Evolutionary conservation across 2,797 vertebrate species (phyloP), one percentile per base, ranked within the genome.

Genomic region (Philypnodon macrostomus): DNA sequence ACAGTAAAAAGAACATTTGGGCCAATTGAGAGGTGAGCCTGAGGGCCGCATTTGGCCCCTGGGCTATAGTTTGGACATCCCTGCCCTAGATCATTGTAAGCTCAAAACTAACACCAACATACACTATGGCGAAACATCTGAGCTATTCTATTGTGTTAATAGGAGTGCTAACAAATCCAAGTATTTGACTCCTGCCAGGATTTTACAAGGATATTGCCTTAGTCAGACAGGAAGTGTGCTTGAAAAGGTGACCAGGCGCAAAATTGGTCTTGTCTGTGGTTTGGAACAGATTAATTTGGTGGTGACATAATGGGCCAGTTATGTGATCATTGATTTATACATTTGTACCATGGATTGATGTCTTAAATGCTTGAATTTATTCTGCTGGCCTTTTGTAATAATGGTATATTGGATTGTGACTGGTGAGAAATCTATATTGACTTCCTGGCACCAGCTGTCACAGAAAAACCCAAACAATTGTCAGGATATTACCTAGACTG

Each of bases 351-450:
- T 45, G 2, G 1, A 29, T 12, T 30, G 2, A 37, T 12, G 3
- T 40, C 9, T 50, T 11, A 38, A 11, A 35, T 9, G 13, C 27
- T 34, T 18, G 3, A 52, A 73, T 52, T 57, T 10, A 10, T 4
- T 19, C 21, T n/a, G 3, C 5, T 11, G 49, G 45, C 38, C 37
- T 44, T 58, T 23, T 32, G 29, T 47, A 40, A 47, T 8, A 64
- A 37, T 1, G 15, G 14, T 26, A 8, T 45, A 53, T 38, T 24
- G 23, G 3, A 5, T 15, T 30, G 9, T n/a, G 23, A 55, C 34
- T 48, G 21, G 4, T 29, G 46, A 49, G 10, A 2, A 6, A 63
- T 68, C 48, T 56, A 29, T 29, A 65, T 73, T 53, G 69, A 63
- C 14, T 38, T 46, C 11, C 32, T 35, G 13, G 4, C 41, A 15